Percentiles rank a stretch among this genome's conserved stretches.
Conservation (phyloP, 2,888 invertebrate species). For the Theristus sp. region DNA sequence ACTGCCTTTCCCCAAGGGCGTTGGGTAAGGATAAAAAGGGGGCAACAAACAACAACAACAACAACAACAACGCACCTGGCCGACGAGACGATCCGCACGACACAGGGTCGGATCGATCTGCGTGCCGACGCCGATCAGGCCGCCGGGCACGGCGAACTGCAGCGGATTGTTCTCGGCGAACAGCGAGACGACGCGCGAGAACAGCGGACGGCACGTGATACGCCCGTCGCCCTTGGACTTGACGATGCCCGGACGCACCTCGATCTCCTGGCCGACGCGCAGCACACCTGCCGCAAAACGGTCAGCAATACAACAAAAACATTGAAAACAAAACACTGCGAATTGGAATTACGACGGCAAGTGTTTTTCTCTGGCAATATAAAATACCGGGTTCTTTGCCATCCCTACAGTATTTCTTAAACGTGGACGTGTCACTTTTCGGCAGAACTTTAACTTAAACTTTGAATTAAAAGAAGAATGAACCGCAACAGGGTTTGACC, state of each 20-base stretch:
- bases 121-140: slow-evolving; percentile 95
- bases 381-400: too few relatives aligned
- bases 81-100: slow-evolving; percentile 90
- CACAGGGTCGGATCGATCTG: slow-evolving; percentile 97
- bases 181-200: slow-evolving; percentile 84
- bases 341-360: too few relatives aligned
- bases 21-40: not conserved
- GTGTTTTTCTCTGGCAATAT: too few relatives aligned
- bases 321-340: too few relatives aligned
- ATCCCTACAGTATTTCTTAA: too few relatives aligned
- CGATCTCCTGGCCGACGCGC: slow-evolving; percentile 89
- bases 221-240: slow-evolving; percentile 88
- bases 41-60: not conserved
- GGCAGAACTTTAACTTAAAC: too few relatives aligned
- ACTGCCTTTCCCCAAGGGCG: not conserved
- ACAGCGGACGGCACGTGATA: slow-evolving; percentile 83
- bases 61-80: slow-evolving; percentile 48
- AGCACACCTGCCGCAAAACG: slow-evolving; percentile 24
- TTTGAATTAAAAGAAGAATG: too few relatives aligned
- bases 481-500: too few relatives aligned
- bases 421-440: too few relatives aligned
- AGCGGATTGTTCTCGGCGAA: slow-evolving; percentile 93
- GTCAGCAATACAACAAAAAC: too few relatives aligned
- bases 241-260: slow-evolving; percentile 83
- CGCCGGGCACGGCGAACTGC: slow-evolving; percentile 95